Percentiles rank a stretch among this genome's conserved stretches.
These are phyloP conservation scores for Calcarius ornatus DNA, from an alignment of 2,113 vertebrate species.

Conservation along the genomic window DNA sequence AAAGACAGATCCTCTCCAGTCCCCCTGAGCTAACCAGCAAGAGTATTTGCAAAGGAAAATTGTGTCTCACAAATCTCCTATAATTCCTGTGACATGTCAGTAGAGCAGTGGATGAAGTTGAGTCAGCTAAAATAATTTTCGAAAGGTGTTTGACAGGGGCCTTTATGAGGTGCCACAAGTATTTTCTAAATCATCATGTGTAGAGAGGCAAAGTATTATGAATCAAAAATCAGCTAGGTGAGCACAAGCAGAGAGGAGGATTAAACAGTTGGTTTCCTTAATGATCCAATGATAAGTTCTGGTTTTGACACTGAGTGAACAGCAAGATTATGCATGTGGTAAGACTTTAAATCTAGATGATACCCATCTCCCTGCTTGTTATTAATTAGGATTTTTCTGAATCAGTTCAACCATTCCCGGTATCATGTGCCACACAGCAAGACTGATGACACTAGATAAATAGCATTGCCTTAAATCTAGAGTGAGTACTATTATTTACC, in stretches of 20 bases:
- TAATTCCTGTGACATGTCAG: not conserved
- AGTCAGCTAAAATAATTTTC: slow-evolving; percentile 35
- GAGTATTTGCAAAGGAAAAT: slow-evolving; percentile 15
- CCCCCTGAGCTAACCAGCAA: not conserved
- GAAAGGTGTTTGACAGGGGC: slow-evolving; percentile 5
- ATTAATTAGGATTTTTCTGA: slow-evolving; percentile 15
- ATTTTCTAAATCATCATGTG: slow-evolving; percentile 29
- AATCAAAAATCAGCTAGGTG: not conserved
- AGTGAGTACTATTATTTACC: slow-evolving; percentile 38
- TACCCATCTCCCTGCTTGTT: not conserved
- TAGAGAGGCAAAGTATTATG: slow-evolving; percentile 29
- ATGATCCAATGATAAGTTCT: not conserved
- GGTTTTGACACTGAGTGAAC: not conserved
- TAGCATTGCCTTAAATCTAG: not conserved
- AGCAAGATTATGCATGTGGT: not conserved
- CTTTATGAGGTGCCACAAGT: slow-evolving; percentile 1
- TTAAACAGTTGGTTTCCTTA: slow-evolving; percentile 11
- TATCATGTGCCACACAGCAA: not conserved
- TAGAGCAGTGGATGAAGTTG: slow-evolving; percentile 6
- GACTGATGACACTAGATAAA: slow-evolving; percentile 2
- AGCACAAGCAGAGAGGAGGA: not conserved
- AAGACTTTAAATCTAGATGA: not conserved
- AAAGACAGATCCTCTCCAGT: not conserved
- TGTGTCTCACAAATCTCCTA: not conserved
- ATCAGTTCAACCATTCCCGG: not conserved